Evolutionary conservation across 2,888 invertebrate genomes (phyloP), one percentile per base, ranked within the genome.

Genomic region (Eristalis pertinax): DNA sequence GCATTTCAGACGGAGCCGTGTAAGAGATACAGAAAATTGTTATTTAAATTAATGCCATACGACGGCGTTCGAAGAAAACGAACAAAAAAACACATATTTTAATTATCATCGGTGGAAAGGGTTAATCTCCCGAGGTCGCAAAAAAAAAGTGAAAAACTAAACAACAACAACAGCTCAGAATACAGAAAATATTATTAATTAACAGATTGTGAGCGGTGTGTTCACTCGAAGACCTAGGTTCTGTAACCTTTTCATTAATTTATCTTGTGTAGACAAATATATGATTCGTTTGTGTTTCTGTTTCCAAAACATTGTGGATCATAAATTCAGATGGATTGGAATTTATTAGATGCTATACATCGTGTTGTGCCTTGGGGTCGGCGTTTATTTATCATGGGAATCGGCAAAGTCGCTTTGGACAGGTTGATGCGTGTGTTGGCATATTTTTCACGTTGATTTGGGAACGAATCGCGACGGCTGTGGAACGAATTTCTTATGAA

Each of bases 311-410:
- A 68, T 67, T 63, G 68, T 38, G 68, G 67, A 11, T 81, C 68
- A 75, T 81, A 81, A 81, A 81, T 64, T 74, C 5, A 26, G 69
- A 58, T 75, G 58, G 69, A 69, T 81, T 60, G 24, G 74, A 81
- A 81, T 81, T 69, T 67, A 80, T 80, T 74, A 68, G 68, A 41
- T 29, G 50, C 38, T 68, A 68, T 63, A 58, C 67, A 41, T 67
- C 38, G 62, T 38, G 29, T 43, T 15, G 43, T 50, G 19, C 50
- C n/a, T 7, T 19, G 19, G 50, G 50, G 19, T 19, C 10, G 19
- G 50, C 19, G 13, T 38, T 38, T 38, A 38, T 38, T 38, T 38
- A 65, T 65, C 41, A 62, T 76, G 60, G 15, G 60, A 75, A 68
- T 68, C 32, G 68, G n/a, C 15, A 75, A 50, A 50, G 50, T 19